Evolutionary conservation across 2,888 invertebrate genomes (phyloP).

Genomic region (Apodemia zela): DNA sequence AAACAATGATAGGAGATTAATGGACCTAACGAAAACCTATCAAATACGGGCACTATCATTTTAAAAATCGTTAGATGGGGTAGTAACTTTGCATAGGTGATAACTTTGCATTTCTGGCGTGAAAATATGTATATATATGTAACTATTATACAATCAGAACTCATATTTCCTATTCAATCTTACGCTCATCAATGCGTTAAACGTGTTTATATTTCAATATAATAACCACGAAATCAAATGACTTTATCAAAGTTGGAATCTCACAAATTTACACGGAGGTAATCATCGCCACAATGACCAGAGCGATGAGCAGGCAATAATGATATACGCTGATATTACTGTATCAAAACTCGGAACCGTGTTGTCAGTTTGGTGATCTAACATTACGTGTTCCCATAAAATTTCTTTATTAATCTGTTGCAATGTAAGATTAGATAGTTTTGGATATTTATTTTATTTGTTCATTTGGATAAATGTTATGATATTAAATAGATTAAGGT

Average conservation of each 20-base stretch:
- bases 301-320: slow-evolving; percentile 5
- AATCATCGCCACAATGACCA: slow-evolving; percentile 59
- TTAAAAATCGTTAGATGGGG: too few relatives aligned
- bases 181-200: slow-evolving; percentile 35
- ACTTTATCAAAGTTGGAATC: slow-evolving; percentile 24
- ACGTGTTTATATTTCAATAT: not conserved
- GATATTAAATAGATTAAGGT: too few relatives aligned
- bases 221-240: slow-evolving; percentile 17
- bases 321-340: slow-evolving; percentile 9
- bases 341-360: slow-evolving; percentile 45
- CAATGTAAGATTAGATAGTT: not conserved
- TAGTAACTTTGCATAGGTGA: too few relatives aligned
- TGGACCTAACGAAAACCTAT: too few relatives aligned
- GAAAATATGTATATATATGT: too few relatives aligned
- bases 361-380: slow-evolving; percentile 52
- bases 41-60: too few relatives aligned
- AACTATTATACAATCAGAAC: too few relatives aligned
- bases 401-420: slow-evolving; percentile 30
- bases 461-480: too few relatives aligned
- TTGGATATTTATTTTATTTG: too few relatives aligned
- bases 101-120: too few relatives aligned
- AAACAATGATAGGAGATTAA: too few relatives aligned
- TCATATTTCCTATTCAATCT: slow-evolving; percentile 35
- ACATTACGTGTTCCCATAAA: slow-evolving; percentile 54
- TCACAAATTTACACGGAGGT: slow-evolving; percentile 34